phyloP scores from a whole-genome alignment of 1,140 invertebrate genomes.

The Hycleus phaleratus region DNA sequence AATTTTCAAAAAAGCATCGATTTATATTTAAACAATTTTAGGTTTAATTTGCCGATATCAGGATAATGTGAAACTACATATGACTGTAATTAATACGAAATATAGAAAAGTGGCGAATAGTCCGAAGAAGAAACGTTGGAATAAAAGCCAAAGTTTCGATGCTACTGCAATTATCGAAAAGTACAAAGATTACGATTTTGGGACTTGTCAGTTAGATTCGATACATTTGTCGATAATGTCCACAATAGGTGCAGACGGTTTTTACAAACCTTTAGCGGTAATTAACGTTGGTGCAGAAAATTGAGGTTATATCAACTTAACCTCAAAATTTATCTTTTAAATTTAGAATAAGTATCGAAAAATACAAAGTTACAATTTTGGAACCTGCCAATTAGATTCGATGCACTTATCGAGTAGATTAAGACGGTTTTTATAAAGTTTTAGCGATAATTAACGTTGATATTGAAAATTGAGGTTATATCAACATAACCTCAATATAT shows the following conservation, averaged over 20 bases:
- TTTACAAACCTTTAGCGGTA: slow-evolving; percentile 43
- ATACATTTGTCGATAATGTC: slow-evolving; percentile 44
- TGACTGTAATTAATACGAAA: slow-evolving; percentile 43
- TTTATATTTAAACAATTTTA: slow-evolving; percentile 15
- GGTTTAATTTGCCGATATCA: slow-evolving; percentile 39
- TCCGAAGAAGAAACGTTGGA: slow-evolving; percentile 13
- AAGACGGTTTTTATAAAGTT: slow-evolving; percentile 44
- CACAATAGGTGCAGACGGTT: slow-evolving; percentile 40
- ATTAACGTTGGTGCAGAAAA: slow-evolving; percentile 16
- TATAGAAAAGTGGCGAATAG: slow-evolving; percentile 35
- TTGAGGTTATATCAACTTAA: neutral
- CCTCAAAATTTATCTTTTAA: slow-evolving; percentile 12
- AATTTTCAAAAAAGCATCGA: neutral
- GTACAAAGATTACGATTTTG: slow-evolving; percentile 44
- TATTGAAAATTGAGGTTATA: neutral
- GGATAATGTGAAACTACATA: slow-evolving; percentile 42
- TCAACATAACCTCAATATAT: slow-evolving; percentile 1
- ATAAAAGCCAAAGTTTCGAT: slow-evolving; percentile 38
- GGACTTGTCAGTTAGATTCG: slow-evolving; percentile 38
- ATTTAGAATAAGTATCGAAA: slow-evolving; percentile 36
- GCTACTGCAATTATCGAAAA: slow-evolving; percentile 42
- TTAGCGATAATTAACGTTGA: slow-evolving; percentile 37
- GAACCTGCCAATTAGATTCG: slow-evolving; percentile 37
- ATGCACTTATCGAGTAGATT: slow-evolving; percentile 42
- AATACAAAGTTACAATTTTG: slow-evolving; percentile 44